Conservation (phyloP, 1,140 invertebrate genomes). For the Hycleus cichorii region DNA sequence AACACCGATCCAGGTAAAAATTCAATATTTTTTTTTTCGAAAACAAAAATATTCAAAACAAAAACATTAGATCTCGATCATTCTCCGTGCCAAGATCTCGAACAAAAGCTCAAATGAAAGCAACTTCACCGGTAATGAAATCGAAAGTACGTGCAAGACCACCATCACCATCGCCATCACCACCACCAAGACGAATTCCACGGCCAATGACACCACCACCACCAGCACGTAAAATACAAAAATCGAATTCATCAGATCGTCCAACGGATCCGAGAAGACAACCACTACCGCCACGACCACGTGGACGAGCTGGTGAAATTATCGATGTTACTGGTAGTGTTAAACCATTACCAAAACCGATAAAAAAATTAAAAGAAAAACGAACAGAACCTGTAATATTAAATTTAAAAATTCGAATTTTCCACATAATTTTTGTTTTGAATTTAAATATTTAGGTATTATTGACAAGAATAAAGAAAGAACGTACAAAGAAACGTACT, state of each 20-base stretch:
- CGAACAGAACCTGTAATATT: conserved; percentile 17
- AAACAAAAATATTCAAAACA: background rate
- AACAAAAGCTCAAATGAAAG: conserved; percentile 16
- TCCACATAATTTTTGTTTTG: background rate
- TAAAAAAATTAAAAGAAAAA: conserved; percentile 24
- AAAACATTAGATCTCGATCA: conserved; percentile 41
- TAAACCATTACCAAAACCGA: conserved; percentile 5
- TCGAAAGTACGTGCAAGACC: conserved; percentile 25
- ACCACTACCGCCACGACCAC: conserved; percentile 35
- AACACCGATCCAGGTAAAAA: conserved; percentile 34
- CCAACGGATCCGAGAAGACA: conserved; percentile 38
- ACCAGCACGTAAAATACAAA: conserved; percentile 39
- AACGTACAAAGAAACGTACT: conserved; percentile 28
- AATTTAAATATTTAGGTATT: conserved; percentile 24
- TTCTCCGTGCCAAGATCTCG: conserved; percentile 42
- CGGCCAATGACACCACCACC: conserved; percentile 46
- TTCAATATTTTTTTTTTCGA: too few species aligned
- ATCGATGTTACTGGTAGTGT: conserved; percentile 28
- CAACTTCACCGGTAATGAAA: conserved; percentile 27
- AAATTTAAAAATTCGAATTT: background rate
- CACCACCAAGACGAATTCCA: conserved; percentile 38
- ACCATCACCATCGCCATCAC: conserved; percentile 33
- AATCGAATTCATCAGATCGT: conserved; percentile 43
- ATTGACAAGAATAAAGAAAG: conserved; percentile 37
- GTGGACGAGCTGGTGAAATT: conserved; percentile 32